These are phyloP conservation scores for Semnopithecus entellus DNA, from an alignment of 2,113 vertebrate genomes.

Conservation along the genomic window DNA sequence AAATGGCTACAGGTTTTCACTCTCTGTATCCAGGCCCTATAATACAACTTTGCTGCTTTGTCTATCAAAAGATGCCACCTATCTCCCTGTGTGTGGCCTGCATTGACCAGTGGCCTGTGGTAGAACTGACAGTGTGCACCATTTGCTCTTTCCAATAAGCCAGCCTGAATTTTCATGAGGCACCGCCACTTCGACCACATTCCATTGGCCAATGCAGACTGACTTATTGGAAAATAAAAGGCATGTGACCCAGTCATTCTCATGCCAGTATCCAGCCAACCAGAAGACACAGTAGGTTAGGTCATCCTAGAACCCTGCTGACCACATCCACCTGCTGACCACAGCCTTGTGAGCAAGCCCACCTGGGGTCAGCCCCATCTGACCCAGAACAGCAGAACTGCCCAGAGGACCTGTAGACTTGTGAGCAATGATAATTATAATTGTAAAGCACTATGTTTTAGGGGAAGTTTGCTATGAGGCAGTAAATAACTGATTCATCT, in stretches of 20 bases:
- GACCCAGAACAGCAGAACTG: neutral
- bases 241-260: neutral
- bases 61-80: neutral
- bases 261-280: neutral
- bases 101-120: neutral
- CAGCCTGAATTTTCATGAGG: too few species aligned
- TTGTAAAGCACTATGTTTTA: neutral
- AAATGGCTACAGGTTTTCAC: neutral
- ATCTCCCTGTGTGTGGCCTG: neutral
- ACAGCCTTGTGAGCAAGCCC: neutral
- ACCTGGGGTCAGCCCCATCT: neutral
- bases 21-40: neutral
- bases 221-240: neutral
- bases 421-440: neutral
- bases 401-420: neutral
- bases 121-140: neutral
- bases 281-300: neutral
- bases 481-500: neutral
- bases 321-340: neutral
- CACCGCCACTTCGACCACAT: too few species aligned
- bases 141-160: too few species aligned
- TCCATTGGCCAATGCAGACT: neutral
- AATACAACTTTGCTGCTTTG: neutral
- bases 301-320: neutral
- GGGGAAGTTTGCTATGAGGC: neutral